Evolutionary conservation across 2,113 vertebrate genomes (phyloP).

Genomic region (Pachyramphus minor): DNA sequence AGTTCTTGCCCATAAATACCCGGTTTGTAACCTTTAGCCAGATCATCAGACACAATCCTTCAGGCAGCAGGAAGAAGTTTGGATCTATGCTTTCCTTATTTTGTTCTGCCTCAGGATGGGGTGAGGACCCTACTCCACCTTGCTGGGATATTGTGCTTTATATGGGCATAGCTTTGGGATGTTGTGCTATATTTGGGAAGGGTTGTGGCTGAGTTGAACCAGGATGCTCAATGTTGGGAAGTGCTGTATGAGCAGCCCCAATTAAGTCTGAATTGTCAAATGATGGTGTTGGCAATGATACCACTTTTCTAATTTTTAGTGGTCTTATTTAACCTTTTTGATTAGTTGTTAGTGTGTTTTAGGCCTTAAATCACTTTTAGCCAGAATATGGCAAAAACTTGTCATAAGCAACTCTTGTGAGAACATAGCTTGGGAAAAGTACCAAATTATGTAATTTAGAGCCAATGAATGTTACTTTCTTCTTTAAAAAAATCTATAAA

Average conservation of each 20-base stretch:
- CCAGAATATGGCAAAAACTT: background rate
- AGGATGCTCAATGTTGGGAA: background rate
- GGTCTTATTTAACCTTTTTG: background rate
- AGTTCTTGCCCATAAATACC: background rate
- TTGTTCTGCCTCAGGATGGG: background rate
- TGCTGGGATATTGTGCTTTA: background rate
- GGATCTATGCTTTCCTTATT: background rate
- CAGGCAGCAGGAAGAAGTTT: background rate
- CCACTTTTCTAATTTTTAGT: too few relatives aligned
- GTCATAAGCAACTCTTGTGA: background rate
- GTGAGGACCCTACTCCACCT: background rate
- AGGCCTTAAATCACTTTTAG: background rate
- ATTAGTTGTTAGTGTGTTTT: background rate
- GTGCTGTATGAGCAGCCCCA: background rate
- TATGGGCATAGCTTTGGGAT: background rate
- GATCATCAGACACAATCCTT: background rate
- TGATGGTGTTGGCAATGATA: background rate
- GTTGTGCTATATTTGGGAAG: background rate
- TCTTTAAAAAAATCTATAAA: background rate
- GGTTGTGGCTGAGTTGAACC: fast-evolving
- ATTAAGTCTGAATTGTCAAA: background rate
- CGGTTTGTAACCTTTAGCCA: background rate
- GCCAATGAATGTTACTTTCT: background rate
- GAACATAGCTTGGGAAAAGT: background rate
- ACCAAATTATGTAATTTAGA: background rate